phyloP scores from a whole-genome alignment of 2,797 vertebrate genomes.

The Labeo calbasu region DNA sequence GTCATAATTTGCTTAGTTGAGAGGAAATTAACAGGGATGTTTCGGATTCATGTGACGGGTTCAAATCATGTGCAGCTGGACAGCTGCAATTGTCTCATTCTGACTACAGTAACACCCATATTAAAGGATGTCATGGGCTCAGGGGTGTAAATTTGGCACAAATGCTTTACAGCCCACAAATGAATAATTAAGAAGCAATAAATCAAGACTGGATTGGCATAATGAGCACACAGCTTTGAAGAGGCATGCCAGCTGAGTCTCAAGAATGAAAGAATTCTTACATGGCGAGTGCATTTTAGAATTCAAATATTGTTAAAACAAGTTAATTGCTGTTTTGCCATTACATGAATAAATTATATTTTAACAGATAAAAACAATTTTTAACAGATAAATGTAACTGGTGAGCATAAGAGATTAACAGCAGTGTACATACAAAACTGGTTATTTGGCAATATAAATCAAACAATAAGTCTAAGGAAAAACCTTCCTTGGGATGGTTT shows the following conservation, averaged over 20 bases:
- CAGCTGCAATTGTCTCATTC: constrained; percentile 51
- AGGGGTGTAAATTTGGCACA: constrained; percentile 60
- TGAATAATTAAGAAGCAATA: constrained; percentile 68
- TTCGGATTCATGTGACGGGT: constrained; percentile 24
- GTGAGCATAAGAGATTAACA: background rate
- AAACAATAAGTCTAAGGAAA: background rate
- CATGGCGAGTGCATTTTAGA: background rate
- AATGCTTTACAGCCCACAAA: constrained; percentile 62
- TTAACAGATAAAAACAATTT: background rate
- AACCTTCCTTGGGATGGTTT: background rate
- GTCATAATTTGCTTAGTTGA: constrained; percentile 59
- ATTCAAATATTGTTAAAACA: background rate
- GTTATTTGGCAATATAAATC: background rate
- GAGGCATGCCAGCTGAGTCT: constrained; percentile 37
- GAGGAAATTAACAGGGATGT: constrained; percentile 41
- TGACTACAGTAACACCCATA: constrained; percentile 59
- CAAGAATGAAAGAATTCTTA: constrained; percentile 17
- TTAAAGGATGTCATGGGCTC: constrained; percentile 56
- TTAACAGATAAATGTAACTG: background rate
- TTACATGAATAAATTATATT: background rate
- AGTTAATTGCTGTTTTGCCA: background rate
- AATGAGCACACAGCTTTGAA: constrained; percentile 60
- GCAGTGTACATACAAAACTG: background rate
- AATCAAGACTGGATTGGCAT: constrained; percentile 61
- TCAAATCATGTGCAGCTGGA: constrained; percentile 36